Conservation (phyloP, 1,140 invertebrate genomes). For the Formica selysi region DNA sequence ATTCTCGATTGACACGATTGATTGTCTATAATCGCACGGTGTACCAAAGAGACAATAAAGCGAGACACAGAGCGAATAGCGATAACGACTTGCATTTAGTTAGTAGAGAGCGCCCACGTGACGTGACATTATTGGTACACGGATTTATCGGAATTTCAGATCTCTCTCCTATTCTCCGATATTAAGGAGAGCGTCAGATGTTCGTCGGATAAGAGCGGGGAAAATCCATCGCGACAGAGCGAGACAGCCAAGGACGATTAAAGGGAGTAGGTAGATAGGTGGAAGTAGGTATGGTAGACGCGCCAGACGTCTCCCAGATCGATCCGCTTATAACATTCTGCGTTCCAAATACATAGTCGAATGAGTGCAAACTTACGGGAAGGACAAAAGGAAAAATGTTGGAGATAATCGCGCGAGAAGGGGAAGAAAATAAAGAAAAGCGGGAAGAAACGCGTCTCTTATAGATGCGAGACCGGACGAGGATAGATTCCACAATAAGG, state of each 20-base stretch:
- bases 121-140: slow-evolving; percentile 50
- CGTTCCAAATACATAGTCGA: slow-evolving; percentile 26
- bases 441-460: background rate
- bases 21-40: slow-evolving; percentile 21
- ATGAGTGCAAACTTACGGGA: slow-evolving; percentile 8
- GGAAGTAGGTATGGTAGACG: background rate
- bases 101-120: background rate
- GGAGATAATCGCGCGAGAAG: slow-evolving; percentile 6
- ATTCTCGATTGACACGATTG: slow-evolving; percentile 12
- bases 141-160: slow-evolving; percentile 56
- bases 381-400: slow-evolving; percentile 21
- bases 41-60: slow-evolving; percentile 29
- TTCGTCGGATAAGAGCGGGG: slow-evolving; percentile 36
- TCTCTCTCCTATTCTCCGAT: slow-evolving; percentile 53
- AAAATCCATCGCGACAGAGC: slow-evolving; percentile 30
- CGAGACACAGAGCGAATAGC: background rate
- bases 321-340: slow-evolving; percentile 36
- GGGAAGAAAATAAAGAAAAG: background rate
- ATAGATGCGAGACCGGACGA: background rate
- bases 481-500: slow-evolving; percentile 22
- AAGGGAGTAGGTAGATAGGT: background rate
- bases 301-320: slow-evolving; percentile 21
- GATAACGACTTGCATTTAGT: slow-evolving; percentile 46
- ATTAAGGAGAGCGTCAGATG: slow-evolving; percentile 45
- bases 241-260: slow-evolving; percentile 40